These are phyloP conservation scores for Drosophila affinis DNA, from an alignment of 2,888 invertebrate species.

Conservation along the genomic window DNA sequence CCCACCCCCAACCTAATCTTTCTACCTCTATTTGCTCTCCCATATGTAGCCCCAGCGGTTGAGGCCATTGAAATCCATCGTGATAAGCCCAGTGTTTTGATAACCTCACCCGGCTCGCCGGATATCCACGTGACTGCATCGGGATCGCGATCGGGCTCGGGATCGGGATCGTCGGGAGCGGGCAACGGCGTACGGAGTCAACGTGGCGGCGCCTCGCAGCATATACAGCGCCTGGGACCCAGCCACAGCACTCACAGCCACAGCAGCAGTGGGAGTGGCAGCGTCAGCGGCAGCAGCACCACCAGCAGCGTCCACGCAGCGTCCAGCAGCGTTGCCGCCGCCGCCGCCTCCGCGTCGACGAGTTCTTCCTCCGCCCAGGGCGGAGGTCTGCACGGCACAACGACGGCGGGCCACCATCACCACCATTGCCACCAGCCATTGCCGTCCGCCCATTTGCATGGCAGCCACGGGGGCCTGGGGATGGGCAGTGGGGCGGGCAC, in stretches of 20 bases:
- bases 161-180: constrained; percentile 52
- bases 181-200: constrained; percentile 70
- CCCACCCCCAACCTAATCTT: neutral
- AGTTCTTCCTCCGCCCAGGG: constrained; percentile 36
- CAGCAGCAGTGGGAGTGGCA: constrained; percentile 63
- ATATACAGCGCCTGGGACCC: constrained; percentile 58
- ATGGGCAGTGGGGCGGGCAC: constrained; percentile 60
- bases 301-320: constrained; percentile 71
- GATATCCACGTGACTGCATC: constrained; percentile 87
- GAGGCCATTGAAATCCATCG: constrained; percentile 84
- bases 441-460: constrained; percentile 75
- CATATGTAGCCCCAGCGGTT: constrained; percentile 70
- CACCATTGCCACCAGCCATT: constrained; percentile 83
- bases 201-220: constrained; percentile 64
- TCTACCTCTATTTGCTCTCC: neutral
- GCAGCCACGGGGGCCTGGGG: constrained; percentile 57
- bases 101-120: constrained; percentile 97
- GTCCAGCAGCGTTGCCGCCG: constrained; percentile 51
- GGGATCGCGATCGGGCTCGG: constrained; percentile 65
- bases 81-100: constrained; percentile 95
- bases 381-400: constrained; percentile 76
- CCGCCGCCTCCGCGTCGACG: constrained; percentile 40
- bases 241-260: constrained; percentile 59
- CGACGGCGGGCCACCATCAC: constrained; percentile 81
- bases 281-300: constrained; percentile 65